Conservation (phyloP, 2,113 vertebrate genomes). For the Oryctolagus cuniculus region mOryCun1.1 NC_091440.1:27370501-27371000, state of each 20-base stretch:
- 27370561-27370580: neutral
- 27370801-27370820: neutral
- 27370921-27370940: neutral
- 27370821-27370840: neutral
- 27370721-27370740: neutral
- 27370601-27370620: neutral
- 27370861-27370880: neutral
- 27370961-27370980: neutral
- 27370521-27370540: rapidly evolving
- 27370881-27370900: neutral
- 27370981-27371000: neutral
- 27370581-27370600: neutral
- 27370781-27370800: neutral
- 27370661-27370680: neutral
- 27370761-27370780: neutral
- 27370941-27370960: neutral
- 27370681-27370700: conserved; percentile 12
- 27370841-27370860: neutral
- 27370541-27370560: neutral
- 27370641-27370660: neutral
- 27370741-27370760: neutral
- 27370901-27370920: neutral
- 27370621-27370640: neutral
- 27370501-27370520: neutral
- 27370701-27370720: neutral